Evolutionary conservation across 2,888 invertebrate genomes (phyloP).

Genomic region (Drepana falcataria): DNA sequence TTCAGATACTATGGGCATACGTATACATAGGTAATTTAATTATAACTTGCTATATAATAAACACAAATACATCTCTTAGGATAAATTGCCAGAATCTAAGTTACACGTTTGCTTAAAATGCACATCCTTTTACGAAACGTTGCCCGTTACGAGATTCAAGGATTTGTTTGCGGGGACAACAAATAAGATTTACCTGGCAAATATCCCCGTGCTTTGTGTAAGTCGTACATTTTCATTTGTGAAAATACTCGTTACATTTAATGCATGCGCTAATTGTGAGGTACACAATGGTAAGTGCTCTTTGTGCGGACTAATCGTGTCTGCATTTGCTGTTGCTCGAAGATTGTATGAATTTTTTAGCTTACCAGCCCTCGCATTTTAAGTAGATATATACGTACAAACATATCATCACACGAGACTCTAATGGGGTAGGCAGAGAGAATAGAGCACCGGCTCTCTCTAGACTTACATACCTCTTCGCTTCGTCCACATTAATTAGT

Average conservation of each 20-base stretch:
- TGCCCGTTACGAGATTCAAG: slow-evolving; percentile 10
- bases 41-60: too few relatives aligned
- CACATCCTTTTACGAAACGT: neutral
- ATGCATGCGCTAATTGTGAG: neutral
- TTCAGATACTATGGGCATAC: too few relatives aligned
- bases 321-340: too few relatives aligned
- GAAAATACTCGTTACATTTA: neutral
- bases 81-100: slow-evolving; percentile 4
- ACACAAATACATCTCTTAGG: neutral
- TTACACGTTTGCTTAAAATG: neutral
- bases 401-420: too few relatives aligned
- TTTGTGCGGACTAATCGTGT: neutral
- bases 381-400: too few relatives aligned
- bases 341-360: too few relatives aligned
- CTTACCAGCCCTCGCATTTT: too few relatives aligned
- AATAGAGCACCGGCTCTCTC: too few relatives aligned
- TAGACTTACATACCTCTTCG: too few relatives aligned
- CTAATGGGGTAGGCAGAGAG: too few relatives aligned
- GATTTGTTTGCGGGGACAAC: slow-evolving; percentile 10
- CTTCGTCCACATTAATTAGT: too few relatives aligned
- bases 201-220: neutral
- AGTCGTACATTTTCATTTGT: neutral
- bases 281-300: neutral
- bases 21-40: too few relatives aligned
- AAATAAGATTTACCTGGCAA: slow-evolving; percentile 11